Conservation (phyloP, 2,113 vertebrate genomes). For the Axis porcinus region DNA sequence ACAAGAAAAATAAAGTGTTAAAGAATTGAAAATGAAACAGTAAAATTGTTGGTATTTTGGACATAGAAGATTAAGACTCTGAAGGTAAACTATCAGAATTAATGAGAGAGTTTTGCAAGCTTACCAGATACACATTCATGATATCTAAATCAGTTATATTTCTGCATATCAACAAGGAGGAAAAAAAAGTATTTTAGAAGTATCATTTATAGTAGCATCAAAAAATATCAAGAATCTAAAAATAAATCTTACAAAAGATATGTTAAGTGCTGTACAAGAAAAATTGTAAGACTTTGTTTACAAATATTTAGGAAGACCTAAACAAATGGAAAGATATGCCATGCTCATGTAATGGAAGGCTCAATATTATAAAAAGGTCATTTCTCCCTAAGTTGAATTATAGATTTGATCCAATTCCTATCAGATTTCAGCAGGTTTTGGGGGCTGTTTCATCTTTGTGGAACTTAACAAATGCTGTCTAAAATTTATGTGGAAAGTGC, state of each 20-base stretch:
- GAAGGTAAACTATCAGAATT: neutral
- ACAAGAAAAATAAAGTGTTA: neutral
- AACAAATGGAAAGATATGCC: neutral
- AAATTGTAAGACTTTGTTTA: neutral
- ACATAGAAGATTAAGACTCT: neutral
- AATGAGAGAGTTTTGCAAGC: neutral
- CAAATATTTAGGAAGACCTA: neutral
- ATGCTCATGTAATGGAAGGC: neutral
- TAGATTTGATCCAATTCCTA: neutral
- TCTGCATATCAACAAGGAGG: neutral
- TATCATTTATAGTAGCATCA: neutral
- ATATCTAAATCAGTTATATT: neutral
- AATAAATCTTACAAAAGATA: neutral
- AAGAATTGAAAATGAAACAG: neutral
- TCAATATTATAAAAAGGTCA: neutral
- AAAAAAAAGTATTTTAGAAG: neutral
- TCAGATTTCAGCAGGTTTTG: neutral
- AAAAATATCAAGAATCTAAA: neutral
- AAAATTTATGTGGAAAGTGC: neutral
- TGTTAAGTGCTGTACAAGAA: neutral
- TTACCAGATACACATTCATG: neutral
- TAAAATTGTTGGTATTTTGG: neutral
- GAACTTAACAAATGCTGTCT: neutral
- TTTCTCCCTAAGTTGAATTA: neutral
- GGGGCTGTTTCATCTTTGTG: neutral